Evolutionary conservation across 2,797 vertebrate species (phyloP).

Genomic region (Crax fasciolata): DNA sequence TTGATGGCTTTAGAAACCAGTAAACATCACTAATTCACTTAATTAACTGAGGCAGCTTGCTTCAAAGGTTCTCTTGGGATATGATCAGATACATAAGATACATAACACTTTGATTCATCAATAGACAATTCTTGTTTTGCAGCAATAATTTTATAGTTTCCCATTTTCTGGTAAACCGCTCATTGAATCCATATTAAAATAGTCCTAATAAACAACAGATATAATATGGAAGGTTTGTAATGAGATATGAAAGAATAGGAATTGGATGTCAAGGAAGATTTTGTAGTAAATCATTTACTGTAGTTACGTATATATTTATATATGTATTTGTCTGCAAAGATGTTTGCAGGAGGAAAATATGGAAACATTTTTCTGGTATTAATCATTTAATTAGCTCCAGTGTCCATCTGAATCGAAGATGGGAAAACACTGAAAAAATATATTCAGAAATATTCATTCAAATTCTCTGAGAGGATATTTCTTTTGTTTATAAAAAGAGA

Average conservation of each 20-base stretch:
- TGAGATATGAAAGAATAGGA: neutral
- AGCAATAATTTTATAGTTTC: conserved; percentile 13
- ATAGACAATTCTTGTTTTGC: neutral
- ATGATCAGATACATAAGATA: neutral
- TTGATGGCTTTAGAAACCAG: neutral
- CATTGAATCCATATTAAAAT: neutral
- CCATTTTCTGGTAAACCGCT: neutral
- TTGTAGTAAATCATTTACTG: neutral
- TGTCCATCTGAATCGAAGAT: neutral
- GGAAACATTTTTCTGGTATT: neutral
- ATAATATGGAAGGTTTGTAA: neutral
- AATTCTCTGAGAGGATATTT: neutral
- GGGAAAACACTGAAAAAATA: neutral
- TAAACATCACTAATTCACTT: neutral
- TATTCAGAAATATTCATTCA: neutral
- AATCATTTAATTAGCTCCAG: neutral
- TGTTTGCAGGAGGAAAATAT: neutral
- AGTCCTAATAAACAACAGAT: neutral
- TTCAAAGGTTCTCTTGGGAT: neutral
- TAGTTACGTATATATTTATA: neutral
- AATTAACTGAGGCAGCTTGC: neutral
- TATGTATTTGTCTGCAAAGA: neutral
- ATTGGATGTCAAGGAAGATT: neutral
- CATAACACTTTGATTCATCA: neutral
- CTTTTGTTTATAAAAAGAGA: neutral